Evolutionary conservation across 2,797 vertebrate genomes (phyloP), one percentile per base, ranked within the genome.

Genomic region (Paedocypris micromegethes): DNA sequence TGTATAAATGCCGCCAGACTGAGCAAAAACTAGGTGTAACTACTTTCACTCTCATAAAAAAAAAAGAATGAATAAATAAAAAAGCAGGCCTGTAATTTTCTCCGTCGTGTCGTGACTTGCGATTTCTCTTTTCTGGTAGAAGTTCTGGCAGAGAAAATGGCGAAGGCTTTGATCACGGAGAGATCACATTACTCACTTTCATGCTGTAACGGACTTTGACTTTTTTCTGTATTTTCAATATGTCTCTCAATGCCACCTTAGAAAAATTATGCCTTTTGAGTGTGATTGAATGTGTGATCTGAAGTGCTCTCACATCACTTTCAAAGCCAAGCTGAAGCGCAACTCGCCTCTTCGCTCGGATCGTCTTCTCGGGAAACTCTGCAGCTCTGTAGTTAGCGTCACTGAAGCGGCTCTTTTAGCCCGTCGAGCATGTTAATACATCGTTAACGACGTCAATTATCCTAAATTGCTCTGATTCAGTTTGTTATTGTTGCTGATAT

Each of bases 181-280:
- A 61, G 44, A 42, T 61, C 44, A 41, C n/a, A 68, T 61, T 49
- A 54, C n/a, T 9, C n/a, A 40, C 39, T 41, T 46, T 57, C 8
- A 64, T 50, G 42, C 59, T 72, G 64, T 60, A 58, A 50, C 23
- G 50, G 46, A 23, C 44, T 58, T 55, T 8, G 45, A 61, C 63
- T 69, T 51, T 66, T 43, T 56, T 60, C 69, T n/a, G 5, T 47
- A 65, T 70, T 56, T 49, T 57, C 4, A 4, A 8, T 46, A 57
- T 8, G 42, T 74, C 51, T 68, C 54, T 61, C 23, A 23, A 23
- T 23, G 48, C 43, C 61, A 39, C 51, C 54, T 9, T 55, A 42
- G n/a, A 60, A 40, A 60, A 56, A 67, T 23, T 73, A 54, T 57
- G 41, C 23, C 58, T 73, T 71, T 72, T 62, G 69, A 65, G 41